Evolutionary conservation across 2,797 vertebrate genomes (phyloP).

Genomic region (Phaenicophaeus curvirostris): DNA sequence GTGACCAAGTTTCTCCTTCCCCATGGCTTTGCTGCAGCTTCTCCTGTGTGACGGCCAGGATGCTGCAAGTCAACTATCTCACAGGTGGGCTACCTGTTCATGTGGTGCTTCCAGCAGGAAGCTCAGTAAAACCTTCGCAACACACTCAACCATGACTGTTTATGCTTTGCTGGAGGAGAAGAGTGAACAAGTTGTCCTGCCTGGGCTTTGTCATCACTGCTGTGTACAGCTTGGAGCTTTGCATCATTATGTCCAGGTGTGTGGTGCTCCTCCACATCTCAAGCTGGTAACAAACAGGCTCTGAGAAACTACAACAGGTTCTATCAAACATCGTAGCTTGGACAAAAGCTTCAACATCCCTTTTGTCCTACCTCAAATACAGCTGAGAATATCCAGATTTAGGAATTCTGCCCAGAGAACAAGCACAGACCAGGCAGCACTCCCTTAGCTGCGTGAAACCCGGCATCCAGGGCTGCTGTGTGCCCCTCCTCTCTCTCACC

Average conservation of each 20-base stretch:
- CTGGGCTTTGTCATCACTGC: not conserved
- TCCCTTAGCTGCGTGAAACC: not conserved
- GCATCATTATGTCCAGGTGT: not conserved
- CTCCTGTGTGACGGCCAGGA: not conserved
- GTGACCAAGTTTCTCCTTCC: not conserved
- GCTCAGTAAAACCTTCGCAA: not conserved
- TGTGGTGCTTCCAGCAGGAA: not conserved
- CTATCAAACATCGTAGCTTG: not conserved
- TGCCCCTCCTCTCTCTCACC: not conserved
- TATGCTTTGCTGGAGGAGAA: not conserved
- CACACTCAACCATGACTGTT: accelerated
- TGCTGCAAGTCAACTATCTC: not conserved
- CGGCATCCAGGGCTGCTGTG: too few relatives aligned
- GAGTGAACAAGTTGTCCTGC: not conserved
- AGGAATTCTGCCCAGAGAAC: not conserved
- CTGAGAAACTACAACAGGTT: not conserved
- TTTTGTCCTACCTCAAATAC: not conserved
- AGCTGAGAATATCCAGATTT: not conserved
- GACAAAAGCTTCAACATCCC: not conserved
- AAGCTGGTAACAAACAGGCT: not conserved
- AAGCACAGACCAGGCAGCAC: not conserved
- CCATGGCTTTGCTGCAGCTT: not conserved
- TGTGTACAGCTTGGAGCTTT: not conserved
- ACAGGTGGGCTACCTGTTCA: not conserved
- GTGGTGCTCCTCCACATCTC: not conserved